Evolutionary conservation across 2,113 vertebrate genomes (phyloP).

Genomic region (Hirundichthys speculiger): DNA sequence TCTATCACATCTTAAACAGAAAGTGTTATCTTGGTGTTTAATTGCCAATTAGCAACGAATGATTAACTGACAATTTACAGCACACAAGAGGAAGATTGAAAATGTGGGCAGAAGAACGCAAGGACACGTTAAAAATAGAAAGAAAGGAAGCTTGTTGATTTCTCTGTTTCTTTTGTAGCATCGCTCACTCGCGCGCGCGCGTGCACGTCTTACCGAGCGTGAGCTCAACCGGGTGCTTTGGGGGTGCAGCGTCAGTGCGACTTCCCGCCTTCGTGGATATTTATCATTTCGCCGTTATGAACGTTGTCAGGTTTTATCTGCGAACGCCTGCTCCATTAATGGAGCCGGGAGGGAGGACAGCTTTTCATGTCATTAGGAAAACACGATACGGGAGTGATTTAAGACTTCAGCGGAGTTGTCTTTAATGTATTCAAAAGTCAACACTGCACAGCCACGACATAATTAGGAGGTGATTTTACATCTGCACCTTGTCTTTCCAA

Average conservation of each 20-base stretch:
- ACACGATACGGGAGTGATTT: conserved; percentile 70
- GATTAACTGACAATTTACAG: conserved; percentile 67
- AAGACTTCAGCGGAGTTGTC: conserved; percentile 49
- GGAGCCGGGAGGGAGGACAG: conserved; percentile 56
- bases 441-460: conserved; percentile 39
- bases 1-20: conserved; percentile 59
- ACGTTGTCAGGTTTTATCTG: conserved; percentile 64
- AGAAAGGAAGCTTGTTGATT: conserved; percentile 40
- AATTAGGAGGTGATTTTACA: conserved; percentile 46
- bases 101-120: conserved; percentile 46
- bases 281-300: conserved; percentile 66
- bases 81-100: conserved; percentile 31
- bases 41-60: conserved; percentile 71
- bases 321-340: conserved; percentile 69
- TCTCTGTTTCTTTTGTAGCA: conserved; percentile 1
- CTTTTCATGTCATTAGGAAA: conserved; percentile 72
- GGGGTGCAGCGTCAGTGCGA: conserved; percentile 31
- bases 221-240: conserved; percentile 53
- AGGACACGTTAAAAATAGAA: conserved; percentile 53
- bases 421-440: conserved; percentile 46
- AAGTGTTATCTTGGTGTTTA: conserved; percentile 62
- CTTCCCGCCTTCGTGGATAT: conserved; percentile 55
- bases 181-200: conserved; percentile 2
- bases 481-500: conserved; percentile 35
- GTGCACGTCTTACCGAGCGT: conserved; percentile 24